Evolutionary conservation across 2,888 invertebrate genomes (phyloP).

Genomic region (Drosophila prolongata): DNA sequence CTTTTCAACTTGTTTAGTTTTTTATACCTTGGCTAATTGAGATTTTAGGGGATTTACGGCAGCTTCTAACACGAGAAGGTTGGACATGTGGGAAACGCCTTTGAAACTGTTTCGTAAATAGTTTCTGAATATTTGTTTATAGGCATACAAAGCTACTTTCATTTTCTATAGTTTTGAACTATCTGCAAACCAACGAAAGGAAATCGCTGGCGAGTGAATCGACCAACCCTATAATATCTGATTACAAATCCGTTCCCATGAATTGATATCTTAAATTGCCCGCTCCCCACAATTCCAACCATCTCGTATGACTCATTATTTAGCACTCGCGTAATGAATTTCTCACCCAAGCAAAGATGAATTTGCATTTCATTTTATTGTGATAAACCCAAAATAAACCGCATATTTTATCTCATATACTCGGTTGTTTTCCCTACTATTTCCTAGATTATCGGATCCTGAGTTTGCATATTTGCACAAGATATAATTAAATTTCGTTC

Average conservation of each 20-base stretch:
- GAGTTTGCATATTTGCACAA: conserved; percentile 17
- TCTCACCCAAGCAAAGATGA: conserved; percentile 10
- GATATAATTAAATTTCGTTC: conserved; percentile 34
- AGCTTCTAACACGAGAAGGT: not conserved
- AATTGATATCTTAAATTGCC: conserved; percentile 24
- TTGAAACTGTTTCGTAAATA: not conserved
- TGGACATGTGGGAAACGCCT: conserved; percentile 1
- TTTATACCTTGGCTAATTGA: conserved; percentile 33
- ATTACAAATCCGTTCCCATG: conserved; percentile 36
- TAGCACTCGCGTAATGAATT: conserved; percentile 20
- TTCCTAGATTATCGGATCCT: conserved; percentile 14
- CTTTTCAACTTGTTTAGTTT: not conserved
- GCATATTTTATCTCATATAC: conserved; percentile 22
- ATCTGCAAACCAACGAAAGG: not conserved
- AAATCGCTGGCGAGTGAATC: conserved; percentile 13
- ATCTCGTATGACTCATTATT: conserved; percentile 29
- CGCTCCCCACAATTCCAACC: conserved; percentile 7
- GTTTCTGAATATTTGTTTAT: not conserved
- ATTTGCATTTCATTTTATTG: conserved; percentile 15
- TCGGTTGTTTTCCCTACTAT: conserved; percentile 7
- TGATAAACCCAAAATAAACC: conserved; percentile 25
- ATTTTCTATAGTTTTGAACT: not conserved
- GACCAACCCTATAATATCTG: conserved; percentile 15
- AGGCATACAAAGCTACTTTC: not conserved
- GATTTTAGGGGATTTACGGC: not conserved